phyloP scores from a whole-genome alignment of 2,113 vertebrate species.

The Otis tarda region DNA sequence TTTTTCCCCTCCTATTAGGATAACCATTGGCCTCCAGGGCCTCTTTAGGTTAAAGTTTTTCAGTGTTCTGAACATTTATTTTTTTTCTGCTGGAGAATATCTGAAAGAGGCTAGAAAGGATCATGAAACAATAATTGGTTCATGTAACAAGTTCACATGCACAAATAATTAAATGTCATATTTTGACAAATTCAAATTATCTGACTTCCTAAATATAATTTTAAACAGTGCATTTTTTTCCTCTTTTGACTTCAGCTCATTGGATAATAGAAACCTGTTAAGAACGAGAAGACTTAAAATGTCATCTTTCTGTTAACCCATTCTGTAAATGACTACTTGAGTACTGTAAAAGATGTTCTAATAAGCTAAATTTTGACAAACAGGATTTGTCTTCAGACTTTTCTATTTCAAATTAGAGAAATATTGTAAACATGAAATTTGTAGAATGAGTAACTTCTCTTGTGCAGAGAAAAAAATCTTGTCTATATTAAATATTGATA shows the following conservation, averaged over 20 bases:
- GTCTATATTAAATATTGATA: background rate
- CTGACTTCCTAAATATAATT: background rate
- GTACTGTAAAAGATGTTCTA: background rate
- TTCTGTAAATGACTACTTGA: background rate
- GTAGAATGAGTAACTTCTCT: background rate
- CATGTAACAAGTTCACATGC: background rate
- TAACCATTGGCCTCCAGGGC: background rate
- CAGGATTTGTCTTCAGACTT: background rate
- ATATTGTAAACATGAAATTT: background rate
- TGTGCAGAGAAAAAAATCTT: background rate
- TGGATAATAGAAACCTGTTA: background rate
- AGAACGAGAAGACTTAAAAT: background rate
- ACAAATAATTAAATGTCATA: conserved; percentile 14
- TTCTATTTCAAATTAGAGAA: background rate
- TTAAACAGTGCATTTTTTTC: background rate
- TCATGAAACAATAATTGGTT: background rate
- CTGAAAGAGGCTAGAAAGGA: background rate
- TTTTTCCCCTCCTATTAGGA: background rate
- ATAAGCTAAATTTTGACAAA: background rate
- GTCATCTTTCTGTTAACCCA: background rate
- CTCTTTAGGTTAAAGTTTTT: background rate
- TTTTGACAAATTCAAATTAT: conserved; percentile 5
- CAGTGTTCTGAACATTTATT: background rate
- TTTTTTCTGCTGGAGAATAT: background rate
- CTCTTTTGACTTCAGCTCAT: background rate